A percentile compares a stretch with the other conserved stretches of the same genome.
These are phyloP conservation scores for Mormyrus iriodes DNA, from an alignment of 2,113 vertebrate species.

Conservation along the genomic window DNA sequence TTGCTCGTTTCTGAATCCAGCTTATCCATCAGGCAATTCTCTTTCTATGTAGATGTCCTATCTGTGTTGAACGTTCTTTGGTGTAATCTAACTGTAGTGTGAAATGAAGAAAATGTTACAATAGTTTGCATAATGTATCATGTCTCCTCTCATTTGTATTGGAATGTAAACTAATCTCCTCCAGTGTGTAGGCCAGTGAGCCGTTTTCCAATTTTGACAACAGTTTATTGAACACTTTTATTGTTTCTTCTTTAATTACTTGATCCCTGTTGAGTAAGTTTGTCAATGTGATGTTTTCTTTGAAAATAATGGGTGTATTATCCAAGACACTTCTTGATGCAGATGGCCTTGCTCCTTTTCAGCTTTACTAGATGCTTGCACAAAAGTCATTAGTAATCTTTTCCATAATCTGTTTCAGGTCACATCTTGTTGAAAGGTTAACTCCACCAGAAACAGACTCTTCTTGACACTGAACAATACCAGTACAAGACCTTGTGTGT, in stretches of 20 bases:
- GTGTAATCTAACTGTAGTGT: not conserved
- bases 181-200: not conserved
- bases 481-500: not conserved
- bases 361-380: not conserved
- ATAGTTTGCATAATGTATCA: not conserved
- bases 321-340: not conserved
- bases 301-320: not conserved
- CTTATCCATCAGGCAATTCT: not conserved
- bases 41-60: not conserved
- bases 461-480: not conserved
- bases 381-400: not conserved
- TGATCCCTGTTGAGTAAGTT: not conserved
- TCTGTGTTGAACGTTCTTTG: not conserved
- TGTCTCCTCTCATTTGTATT: not conserved
- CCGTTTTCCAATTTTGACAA: not conserved
- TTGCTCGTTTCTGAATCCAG: not conserved
- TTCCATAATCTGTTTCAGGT: not conserved
- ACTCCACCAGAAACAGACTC: not conserved
- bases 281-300: not conserved
- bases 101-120: not conserved
- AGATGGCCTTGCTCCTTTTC: not conserved
- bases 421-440: not conserved
- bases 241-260: not conserved
- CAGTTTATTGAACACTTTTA: not conserved
- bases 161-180: not conserved